These are phyloP conservation scores for Luscinia megarhynchos DNA, from an alignment of 2,797 vertebrate genomes.

Conservation along the genomic window DNA sequence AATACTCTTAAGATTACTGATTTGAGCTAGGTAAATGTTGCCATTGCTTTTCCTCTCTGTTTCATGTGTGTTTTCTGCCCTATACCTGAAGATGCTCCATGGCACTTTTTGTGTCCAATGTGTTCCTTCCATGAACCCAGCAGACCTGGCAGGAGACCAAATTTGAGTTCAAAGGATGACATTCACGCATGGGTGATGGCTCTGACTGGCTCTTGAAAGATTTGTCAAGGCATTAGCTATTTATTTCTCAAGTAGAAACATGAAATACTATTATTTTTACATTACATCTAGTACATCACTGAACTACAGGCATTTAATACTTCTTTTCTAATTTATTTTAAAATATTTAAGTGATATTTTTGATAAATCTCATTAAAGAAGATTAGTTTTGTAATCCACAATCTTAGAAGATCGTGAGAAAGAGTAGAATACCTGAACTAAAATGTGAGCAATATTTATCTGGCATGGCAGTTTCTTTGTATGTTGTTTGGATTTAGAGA, in stretches of 20 bases:
- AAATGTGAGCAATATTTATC: neutral
- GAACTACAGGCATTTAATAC: neutral
- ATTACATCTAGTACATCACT: neutral
- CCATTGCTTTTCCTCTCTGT: neutral
- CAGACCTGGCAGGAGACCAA: neutral
- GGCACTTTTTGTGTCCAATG: neutral
- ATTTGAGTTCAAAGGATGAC: neutral
- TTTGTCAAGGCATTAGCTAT: neutral
- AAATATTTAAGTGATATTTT: neutral
- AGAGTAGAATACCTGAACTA: neutral
- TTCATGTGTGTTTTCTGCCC: neutral
- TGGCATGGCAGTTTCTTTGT: neutral
- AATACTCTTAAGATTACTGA: neutral
- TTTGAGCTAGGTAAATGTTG: neutral
- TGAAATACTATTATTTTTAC: neutral
- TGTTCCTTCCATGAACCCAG: fast-evolving
- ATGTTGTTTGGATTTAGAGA: neutral
- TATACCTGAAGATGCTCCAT: neutral
- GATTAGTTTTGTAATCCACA: neutral
- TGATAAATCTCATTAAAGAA: neutral
- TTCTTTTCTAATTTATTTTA: neutral
- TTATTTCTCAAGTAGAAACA: neutral
- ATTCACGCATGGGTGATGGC: neutral
- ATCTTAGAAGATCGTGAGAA: neutral
- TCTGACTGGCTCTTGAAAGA: neutral